Conservation (phyloP, 2,888 invertebrate species). For the Trichogramma dendrolimi region DNA sequence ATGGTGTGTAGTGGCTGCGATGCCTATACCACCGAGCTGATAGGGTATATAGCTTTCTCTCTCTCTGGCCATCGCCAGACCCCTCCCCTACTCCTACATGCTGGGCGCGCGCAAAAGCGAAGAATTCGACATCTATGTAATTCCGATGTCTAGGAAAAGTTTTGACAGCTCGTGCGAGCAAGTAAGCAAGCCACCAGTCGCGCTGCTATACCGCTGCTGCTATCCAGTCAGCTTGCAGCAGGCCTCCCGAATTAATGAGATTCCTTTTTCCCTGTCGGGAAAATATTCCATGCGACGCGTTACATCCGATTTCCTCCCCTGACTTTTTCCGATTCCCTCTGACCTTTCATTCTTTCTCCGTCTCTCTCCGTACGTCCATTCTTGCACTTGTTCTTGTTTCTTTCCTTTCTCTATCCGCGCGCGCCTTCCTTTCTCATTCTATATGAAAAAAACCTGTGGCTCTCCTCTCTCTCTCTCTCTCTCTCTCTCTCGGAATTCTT, state of each 20-base stretch:
- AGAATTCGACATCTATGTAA: slow-evolving; percentile 33
- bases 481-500: background rate
- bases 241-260: slow-evolving; percentile 46
- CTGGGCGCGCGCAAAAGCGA: slow-evolving; percentile 26
- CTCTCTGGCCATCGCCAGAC: background rate
- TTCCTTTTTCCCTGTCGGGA: slow-evolving; percentile 42
- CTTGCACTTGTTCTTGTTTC: no score
- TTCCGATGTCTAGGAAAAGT: slow-evolving; percentile 40
- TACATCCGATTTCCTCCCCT: slow-evolving; percentile 15
- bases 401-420: slow-evolving; percentile 10
- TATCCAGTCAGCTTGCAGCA: slow-evolving; percentile 5
- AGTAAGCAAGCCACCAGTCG: no score
- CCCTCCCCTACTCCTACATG: background rate
- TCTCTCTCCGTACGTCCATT: no score
- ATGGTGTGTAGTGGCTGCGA: no score
- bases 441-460: background rate
- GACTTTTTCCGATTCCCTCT: background rate
- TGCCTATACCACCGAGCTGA: background rate
- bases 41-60: background rate
- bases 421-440: background rate
- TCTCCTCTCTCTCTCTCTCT: no score
- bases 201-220: no score
- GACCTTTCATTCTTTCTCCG: no score
- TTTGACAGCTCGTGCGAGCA: slow-evolving; percentile 37
- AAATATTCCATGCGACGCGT: slow-evolving; percentile 40